These are phyloP conservation scores for Eilema caniola DNA, from an alignment of 2,888 invertebrate genomes.

Conservation along the genomic window DNA sequence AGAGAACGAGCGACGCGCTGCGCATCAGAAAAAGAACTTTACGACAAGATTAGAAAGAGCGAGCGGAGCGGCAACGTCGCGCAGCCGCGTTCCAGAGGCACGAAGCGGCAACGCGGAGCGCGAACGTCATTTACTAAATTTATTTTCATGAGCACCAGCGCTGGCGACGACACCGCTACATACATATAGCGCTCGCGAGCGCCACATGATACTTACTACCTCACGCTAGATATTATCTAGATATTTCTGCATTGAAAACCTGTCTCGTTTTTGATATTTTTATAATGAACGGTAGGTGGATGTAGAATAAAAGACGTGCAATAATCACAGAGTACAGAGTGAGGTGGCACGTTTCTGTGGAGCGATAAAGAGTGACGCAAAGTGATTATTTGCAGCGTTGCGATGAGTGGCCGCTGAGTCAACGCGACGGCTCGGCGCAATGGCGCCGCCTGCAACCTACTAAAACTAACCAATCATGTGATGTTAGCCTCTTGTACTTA, in stretches of 20 bases:
- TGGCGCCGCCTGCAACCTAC: slow-evolving; percentile 47
- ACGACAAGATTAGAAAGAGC: slow-evolving; percentile 87
- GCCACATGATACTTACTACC: slow-evolving; percentile 70
- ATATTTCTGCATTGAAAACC: slow-evolving; percentile 72
- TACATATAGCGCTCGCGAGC: slow-evolving; percentile 64
- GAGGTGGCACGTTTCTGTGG: slow-evolving; percentile 75
- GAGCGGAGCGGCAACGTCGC: slow-evolving; percentile 83
- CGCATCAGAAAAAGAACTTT: slow-evolving; percentile 87
- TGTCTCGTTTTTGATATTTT: slow-evolving; percentile 66
- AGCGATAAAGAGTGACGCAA: slow-evolving; percentile 85
- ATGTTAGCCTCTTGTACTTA: slow-evolving; percentile 37
- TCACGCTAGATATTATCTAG: slow-evolving; percentile 71
- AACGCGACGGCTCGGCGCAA: slow-evolving; percentile 62
- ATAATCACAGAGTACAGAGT: slow-evolving; percentile 70
- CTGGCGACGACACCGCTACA: slow-evolving; percentile 80
- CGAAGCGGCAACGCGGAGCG: slow-evolving; percentile 81
- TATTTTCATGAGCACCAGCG: slow-evolving; percentile 86
- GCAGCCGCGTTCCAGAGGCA: slow-evolving; percentile 82
- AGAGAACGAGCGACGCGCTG: slow-evolving; percentile 83
- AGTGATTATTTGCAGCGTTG: slow-evolving; percentile 85
- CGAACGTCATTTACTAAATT: slow-evolving; percentile 87
- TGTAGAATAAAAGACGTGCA: slow-evolving; percentile 59
- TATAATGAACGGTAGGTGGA: slow-evolving; percentile 54
- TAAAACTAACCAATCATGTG: slow-evolving; percentile 51
- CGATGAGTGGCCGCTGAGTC: slow-evolving; percentile 85